phyloP scores from a whole-genome alignment of 37 sponge, comb jelly and placozoan genomes.

The Eunapius fragilis region DNA sequence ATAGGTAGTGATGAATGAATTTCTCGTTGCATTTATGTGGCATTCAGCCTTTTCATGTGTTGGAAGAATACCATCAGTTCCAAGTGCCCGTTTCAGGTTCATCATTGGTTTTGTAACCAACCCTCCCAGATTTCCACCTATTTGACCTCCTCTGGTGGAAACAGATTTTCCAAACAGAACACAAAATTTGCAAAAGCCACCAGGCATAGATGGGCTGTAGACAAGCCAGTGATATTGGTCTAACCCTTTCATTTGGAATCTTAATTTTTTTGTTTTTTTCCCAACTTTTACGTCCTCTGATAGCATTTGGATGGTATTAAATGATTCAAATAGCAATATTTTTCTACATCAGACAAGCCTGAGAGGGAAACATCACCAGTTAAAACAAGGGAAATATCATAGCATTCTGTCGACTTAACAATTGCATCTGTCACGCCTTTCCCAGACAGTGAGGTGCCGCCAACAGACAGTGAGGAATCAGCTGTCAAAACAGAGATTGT shows the following conservation, averaged over 20 bases:
- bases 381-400: not conserved
- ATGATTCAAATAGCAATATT: constrained; percentile 1
- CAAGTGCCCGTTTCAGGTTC: not conserved
- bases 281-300: not conserved
- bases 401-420: not conserved
- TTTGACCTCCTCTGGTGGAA: not conserved
- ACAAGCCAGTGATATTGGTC: constrained; percentile 1
- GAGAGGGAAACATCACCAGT: not conserved
- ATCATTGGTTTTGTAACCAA: not conserved
- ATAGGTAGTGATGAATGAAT: not conserved
- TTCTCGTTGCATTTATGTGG: not conserved
- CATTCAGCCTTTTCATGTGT: not conserved
- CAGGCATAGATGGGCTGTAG: not conserved
- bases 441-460: not conserved
- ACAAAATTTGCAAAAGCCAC: constrained; percentile 20
- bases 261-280: not conserved
- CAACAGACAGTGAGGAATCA: not conserved
- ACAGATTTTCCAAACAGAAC: constrained; percentile 4
- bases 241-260: not conserved
- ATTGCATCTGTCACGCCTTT: not conserved
- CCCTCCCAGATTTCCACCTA: not conserved
- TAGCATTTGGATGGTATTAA: constrained; percentile 1
- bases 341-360: constrained; percentile 7
- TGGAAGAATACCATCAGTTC: not conserved
- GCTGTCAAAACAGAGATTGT: not conserved